These are phyloP conservation scores for Arctia plantaginis DNA, from an alignment of 2,888 invertebrate genomes.

Conservation along the genomic window DNA sequence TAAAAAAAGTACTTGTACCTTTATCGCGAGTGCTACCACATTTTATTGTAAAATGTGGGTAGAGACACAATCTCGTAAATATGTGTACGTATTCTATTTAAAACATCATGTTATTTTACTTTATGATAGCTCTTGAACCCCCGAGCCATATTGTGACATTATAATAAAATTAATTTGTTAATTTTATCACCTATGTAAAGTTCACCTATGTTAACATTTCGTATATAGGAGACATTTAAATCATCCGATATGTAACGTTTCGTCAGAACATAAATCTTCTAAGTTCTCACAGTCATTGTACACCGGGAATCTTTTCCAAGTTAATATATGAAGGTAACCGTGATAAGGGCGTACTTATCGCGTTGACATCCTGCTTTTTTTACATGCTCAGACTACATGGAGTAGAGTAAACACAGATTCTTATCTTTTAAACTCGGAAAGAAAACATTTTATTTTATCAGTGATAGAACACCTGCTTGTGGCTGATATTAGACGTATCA, in stretches of 20 bases:
- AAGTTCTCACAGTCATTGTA: constrained; percentile 35
- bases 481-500: constrained; percentile 35
- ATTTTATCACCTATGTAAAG: constrained; percentile 42
- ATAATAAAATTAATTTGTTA: constrained; percentile 44
- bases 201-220: too few relatives aligned
- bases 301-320: constrained; percentile 36
- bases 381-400: constrained; percentile 71
- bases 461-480: constrained; percentile 63
- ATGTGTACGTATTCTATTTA: too few relatives aligned
- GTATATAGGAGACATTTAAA: constrained; percentile 16
- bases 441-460: constrained; percentile 72
- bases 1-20: too few relatives aligned
- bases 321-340: constrained; percentile 38
- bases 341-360: constrained; percentile 68
- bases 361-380: constrained; percentile 77
- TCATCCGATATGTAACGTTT: constrained; percentile 19
- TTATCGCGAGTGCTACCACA: too few relatives aligned
- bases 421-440: constrained; percentile 71
- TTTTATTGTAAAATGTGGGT: too few relatives aligned
- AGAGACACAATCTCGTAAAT: too few relatives aligned
- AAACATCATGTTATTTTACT: too few relatives aligned
- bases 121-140: constrained; percentile 18
- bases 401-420: constrained; percentile 71
- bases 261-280: constrained; percentile 13
- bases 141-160: constrained; percentile 50